Percentiles rank a stretch among this genome's conserved stretches.
Evolutionary conservation across 2,888 invertebrate genomes (phyloP).

Genomic region (Tridacna crocea): DNA sequence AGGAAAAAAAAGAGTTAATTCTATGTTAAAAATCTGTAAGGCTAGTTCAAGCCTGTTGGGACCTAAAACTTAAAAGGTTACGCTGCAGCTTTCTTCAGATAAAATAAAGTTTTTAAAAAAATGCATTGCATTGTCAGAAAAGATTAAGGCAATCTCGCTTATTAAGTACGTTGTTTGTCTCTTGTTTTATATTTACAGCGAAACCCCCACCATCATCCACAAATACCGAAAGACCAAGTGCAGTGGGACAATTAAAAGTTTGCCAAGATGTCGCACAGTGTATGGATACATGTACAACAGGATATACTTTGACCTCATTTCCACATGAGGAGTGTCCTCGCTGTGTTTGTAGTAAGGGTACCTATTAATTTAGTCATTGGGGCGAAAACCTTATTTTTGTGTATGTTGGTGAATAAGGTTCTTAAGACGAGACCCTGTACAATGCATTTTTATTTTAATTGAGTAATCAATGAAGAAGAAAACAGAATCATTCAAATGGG

Average conservation of each 20-base stretch:
- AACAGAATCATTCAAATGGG: no score
- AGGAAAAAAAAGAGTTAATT: background rate
- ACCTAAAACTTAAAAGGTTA: background rate
- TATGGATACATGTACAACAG: slow-evolving; percentile 58
- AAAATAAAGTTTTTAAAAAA: background rate
- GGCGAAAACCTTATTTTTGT: no score
- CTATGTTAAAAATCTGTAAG: background rate
- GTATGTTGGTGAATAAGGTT: no score
- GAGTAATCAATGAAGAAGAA: no score
- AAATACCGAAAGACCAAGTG: background rate
- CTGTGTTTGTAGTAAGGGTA: slow-evolving; percentile 61
- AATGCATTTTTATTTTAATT: no score
- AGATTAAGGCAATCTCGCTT: no score
- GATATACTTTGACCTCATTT: slow-evolving; percentile 47
- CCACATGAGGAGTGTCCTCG: slow-evolving; percentile 41
- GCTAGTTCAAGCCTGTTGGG: background rate
- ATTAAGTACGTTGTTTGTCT: background rate
- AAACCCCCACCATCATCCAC: background rate
- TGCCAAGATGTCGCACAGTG: slow-evolving; percentile 45
- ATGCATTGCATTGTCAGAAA: no score
- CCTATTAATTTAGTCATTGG: no score
- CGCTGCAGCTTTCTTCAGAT: background rate
- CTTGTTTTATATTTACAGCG: background rate
- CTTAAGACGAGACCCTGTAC: no score
- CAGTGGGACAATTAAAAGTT: background rate